Conservation (phyloP, 2,113 vertebrate species). For the Larimichthys crocea region DNA sequence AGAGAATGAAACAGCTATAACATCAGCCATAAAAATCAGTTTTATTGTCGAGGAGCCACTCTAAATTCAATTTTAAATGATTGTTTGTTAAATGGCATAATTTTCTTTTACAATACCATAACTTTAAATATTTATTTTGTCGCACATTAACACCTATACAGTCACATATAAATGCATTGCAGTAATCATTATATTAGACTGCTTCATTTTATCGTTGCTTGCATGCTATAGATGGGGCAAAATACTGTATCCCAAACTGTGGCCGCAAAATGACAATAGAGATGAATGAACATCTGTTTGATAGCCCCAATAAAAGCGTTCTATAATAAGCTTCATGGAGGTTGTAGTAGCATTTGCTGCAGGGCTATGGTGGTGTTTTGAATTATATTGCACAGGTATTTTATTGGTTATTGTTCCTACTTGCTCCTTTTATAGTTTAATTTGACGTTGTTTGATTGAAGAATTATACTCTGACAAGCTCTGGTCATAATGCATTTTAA, state of each 20-base stretch:
- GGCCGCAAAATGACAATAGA: slow-evolving; percentile 4
- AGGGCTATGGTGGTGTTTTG: slow-evolving; percentile 13
- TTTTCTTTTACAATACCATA: neutral
- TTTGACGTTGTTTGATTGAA: slow-evolving; percentile 18
- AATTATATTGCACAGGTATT: slow-evolving; percentile 21
- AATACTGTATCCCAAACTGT: slow-evolving; percentile 4
- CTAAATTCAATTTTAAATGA: neutral
- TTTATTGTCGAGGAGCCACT: neutral
- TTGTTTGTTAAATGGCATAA: neutral
- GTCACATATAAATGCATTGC: neutral
- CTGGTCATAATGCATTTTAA: slow-evolving; percentile 15
- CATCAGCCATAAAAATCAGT: neutral
- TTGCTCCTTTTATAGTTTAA: slow-evolving; percentile 18
- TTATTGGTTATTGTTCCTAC: slow-evolving; percentile 1
- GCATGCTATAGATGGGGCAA: slow-evolving; percentile 6
- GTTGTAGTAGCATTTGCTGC: slow-evolving; percentile 20
- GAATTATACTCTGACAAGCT: neutral
- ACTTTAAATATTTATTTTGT: no score
- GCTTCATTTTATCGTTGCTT: neutral
- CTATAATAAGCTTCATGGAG: slow-evolving; percentile 26
- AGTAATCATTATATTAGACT: neutral
- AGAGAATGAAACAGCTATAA: neutral
- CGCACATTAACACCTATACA: neutral
- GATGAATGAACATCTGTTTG: slow-evolving; percentile 25
- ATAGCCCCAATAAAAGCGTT: slow-evolving; percentile 41